phyloP scores from a whole-genome alignment of 2,888 invertebrate genomes.

The Lacanobia wlatinum region DNA sequence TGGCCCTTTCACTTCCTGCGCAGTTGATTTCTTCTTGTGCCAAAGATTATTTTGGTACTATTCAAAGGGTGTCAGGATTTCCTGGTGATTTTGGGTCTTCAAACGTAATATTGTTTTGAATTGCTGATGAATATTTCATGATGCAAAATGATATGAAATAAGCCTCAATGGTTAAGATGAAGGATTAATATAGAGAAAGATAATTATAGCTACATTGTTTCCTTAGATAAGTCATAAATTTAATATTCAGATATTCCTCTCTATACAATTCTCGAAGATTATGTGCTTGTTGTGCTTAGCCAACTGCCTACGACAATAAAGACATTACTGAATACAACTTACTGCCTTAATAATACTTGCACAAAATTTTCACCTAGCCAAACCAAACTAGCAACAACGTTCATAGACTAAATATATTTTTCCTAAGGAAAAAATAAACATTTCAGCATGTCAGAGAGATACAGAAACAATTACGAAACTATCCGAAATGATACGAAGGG shows the following conservation, averaged over 20 bases:
- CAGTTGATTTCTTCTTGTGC: constrained; percentile 64
- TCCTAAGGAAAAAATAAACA: constrained; percentile 32
- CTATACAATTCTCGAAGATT: not conserved
- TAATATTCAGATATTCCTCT: constrained; percentile 5
- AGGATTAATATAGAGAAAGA: constrained; percentile 3
- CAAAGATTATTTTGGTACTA: constrained; percentile 65
- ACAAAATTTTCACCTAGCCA: not conserved
- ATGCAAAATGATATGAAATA: constrained; percentile 33
- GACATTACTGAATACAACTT: not conserved
- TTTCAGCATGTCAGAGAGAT: constrained; percentile 11
- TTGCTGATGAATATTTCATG: constrained; percentile 51
- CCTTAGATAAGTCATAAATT: constrained; percentile 20
- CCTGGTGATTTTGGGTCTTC: constrained; percentile 15
- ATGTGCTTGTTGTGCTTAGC: not conserved
- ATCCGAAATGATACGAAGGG: constrained; percentile 16
- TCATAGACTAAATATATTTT: constrained; percentile 10
- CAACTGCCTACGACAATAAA: not conserved
- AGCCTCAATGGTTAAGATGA: constrained; percentile 23
- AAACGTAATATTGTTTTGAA: constrained; percentile 34
- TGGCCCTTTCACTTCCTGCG: constrained; percentile 68
- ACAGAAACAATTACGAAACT: constrained; percentile 50
- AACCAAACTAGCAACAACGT: not conserved
- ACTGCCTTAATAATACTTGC: not conserved
- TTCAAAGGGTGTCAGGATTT: constrained; percentile 37
- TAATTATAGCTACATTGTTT: constrained; percentile 16